phyloP scores from a whole-genome alignment of 2,888 invertebrate species.

The Lathronympha strigana region DNA sequence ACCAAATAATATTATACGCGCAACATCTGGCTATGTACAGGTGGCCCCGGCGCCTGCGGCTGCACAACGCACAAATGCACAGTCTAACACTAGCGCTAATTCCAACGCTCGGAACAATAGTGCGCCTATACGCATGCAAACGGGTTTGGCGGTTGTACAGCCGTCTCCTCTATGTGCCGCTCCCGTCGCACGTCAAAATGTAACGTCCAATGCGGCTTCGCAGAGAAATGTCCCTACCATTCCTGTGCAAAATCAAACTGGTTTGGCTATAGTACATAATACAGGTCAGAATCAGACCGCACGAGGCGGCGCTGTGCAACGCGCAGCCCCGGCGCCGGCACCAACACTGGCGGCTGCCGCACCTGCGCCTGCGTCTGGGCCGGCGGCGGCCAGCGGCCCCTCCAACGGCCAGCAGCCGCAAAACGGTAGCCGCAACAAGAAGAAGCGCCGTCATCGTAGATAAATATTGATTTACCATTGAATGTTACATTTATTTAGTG shows the following conservation, averaged over 20 bases:
- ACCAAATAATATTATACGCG: constrained; percentile 18
- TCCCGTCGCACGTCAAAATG: constrained; percentile 17
- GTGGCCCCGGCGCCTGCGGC: constrained; percentile 5
- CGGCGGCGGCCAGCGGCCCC: constrained; percentile 49
- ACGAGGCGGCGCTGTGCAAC: constrained; percentile 33
- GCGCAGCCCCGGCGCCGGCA: constrained; percentile 44
- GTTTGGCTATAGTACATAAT: constrained; percentile 44
- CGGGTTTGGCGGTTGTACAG: constrained; percentile 24
- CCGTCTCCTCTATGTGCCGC: constrained; percentile 6
- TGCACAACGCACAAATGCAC: constrained; percentile 19
- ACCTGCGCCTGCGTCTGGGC: constrained; percentile 44
- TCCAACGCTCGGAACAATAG: constrained; percentile 15
- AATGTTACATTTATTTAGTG: constrained; percentile 44
- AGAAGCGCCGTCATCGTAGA: constrained; percentile 73
- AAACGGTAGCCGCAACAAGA: constrained; percentile 64
- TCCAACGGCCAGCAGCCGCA: constrained; percentile 51
- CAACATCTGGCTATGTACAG: constrained; percentile 7
- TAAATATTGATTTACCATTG: constrained; percentile 53
- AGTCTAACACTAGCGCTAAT: constrained; percentile 12
- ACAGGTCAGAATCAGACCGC: constrained; percentile 3
- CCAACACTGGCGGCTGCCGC: constrained; percentile 46
- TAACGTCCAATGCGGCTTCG: constrained; percentile 5
- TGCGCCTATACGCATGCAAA: constrained; percentile 17
- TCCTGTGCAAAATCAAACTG: constrained; percentile 44
- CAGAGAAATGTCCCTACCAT: constrained; percentile 43